Percentiles rank a stretch among this genome's conserved stretches.
Evolutionary conservation across 2,113 vertebrate species (phyloP).

Genomic region (Acrocephalus kingi): DNA sequence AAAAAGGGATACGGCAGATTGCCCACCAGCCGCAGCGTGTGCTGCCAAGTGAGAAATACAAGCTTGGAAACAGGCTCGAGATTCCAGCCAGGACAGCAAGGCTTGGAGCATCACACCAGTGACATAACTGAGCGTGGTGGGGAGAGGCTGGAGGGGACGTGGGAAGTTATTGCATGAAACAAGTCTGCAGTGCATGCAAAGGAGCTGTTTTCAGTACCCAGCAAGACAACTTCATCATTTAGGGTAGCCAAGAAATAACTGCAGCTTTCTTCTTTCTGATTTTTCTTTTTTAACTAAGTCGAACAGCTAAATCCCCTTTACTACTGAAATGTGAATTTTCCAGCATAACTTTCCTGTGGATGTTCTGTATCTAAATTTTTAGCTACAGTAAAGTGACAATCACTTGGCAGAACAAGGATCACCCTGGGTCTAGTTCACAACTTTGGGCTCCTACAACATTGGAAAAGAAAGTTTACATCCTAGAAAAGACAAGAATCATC

Average conservation of each 20-base stretch:
- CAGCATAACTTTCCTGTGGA: background rate
- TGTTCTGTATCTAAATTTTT: background rate
- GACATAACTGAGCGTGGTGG: conserved; percentile 34
- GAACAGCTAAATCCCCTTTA: background rate
- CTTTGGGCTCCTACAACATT: background rate
- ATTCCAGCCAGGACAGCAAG: conserved; percentile 65
- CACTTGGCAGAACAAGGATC: background rate
- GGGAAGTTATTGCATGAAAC: conserved; percentile 3
- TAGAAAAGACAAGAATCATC: conserved; percentile 30
- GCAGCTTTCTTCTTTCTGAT: background rate
- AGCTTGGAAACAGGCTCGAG: conserved; percentile 57
- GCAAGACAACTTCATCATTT: background rate
- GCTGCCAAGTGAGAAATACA: conserved; percentile 71
- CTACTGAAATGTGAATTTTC: background rate
- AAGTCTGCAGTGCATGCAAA: background rate
- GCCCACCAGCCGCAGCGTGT: conserved; percentile 56
- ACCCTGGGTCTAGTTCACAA: background rate
- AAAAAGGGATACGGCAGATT: conserved; percentile 64
- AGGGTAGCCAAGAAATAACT: background rate
- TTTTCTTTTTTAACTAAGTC: background rate
- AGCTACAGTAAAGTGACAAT: background rate
- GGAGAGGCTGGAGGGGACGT: conserved; percentile 49
- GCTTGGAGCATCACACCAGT: conserved; percentile 53
- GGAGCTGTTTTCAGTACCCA: conserved; percentile 31
- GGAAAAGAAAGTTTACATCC: conserved; percentile 1